Base-by-base conservation (phyloP, 2,888 invertebrate species). In the Drosophila mettleri region DNA sequence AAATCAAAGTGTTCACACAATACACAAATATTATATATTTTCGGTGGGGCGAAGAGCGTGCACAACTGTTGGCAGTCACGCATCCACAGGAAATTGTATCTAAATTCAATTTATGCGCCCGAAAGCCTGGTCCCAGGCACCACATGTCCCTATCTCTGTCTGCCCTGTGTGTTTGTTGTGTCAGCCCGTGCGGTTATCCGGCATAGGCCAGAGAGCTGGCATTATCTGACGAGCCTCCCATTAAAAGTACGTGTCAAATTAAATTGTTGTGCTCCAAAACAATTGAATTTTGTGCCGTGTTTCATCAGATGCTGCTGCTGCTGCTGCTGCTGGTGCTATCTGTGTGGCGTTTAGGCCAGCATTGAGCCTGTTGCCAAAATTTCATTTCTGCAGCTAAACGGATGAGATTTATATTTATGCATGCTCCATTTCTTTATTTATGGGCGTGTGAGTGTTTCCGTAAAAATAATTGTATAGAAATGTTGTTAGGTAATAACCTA, bases 81-180 rank as follows among this genome's bases (percentile, higher is more conserved):
- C 89, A 82, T 78, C 51, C 70, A 85, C 83, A 78, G 89, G 83
- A 89, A 89, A 83, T 89, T 89, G 83, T 83, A 83, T 83, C 89
- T 89, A 87, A 83, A 83, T 83, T 83, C 86, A 83, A 83, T 83
- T 83, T 83, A 85, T 87, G 88, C 64, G 66, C 62, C 41, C 34
- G 58, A 70, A 62, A 66, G n/a, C 66, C 76, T 60, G 76, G 76
- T 57, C 36, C 29, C 65, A 66, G 52, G 45, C 59, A 51, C 52
- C 53, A 51, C 62, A 63, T 18, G 14, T 22, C 22, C 16, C 63
- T 29, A 10, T 34, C 46, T 27, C 52, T 22, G 3, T 49, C 24
- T 12, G 8, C 4, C 12, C 31, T 18, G 7, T 18, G 31, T 31
- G 8, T 31, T 14, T n/a, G 10, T 55, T 68, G 39, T 55, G 29